These are phyloP conservation scores for Physeter macrocephalus DNA, from an alignment of 2,113 vertebrate genomes.

Conservation along the genomic window DNA sequence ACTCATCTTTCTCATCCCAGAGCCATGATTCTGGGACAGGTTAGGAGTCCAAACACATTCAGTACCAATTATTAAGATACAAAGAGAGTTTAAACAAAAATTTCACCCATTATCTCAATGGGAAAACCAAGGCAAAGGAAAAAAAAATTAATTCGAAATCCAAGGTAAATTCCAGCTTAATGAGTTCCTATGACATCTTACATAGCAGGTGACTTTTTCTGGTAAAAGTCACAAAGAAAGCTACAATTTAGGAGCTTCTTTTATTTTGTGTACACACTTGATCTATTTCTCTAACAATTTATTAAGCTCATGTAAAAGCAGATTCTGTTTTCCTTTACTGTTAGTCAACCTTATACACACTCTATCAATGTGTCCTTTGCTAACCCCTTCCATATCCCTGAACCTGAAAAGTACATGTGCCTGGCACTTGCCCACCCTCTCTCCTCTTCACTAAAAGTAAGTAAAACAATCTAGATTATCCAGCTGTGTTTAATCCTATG, in stretches of 20 bases:
- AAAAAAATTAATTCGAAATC: not conserved
- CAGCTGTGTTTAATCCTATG: not conserved
- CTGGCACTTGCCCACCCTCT: rapidly evolving
- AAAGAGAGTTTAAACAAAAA: not conserved
- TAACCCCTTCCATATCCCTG: not conserved
- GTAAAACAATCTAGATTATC: not conserved
- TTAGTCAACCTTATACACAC: not conserved
- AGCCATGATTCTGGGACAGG: not conserved
- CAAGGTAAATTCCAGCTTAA: not conserved
- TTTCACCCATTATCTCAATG: not conserved
- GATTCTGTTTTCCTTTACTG: not conserved
- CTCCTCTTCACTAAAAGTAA: not conserved
- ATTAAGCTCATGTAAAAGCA: not conserved
- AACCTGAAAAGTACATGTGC: not conserved
- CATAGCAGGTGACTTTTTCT: not conserved
- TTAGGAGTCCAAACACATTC: not conserved
- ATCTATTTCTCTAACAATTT: not conserved
- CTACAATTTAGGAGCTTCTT: not conserved
- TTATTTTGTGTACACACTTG: not conserved
- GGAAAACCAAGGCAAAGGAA: not conserved
- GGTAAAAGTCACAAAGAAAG: not conserved
- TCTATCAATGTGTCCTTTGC: not conserved
- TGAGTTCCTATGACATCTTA: not conserved
- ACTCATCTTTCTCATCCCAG: not conserved
- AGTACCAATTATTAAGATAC: not conserved